Percentiles rank a stretch among this genome's conserved stretches.
These are phyloP conservation scores for Melanotaenia parkinsoni DNA, from an alignment of 2,797 vertebrate genomes.

Conservation along the genomic window DNA sequence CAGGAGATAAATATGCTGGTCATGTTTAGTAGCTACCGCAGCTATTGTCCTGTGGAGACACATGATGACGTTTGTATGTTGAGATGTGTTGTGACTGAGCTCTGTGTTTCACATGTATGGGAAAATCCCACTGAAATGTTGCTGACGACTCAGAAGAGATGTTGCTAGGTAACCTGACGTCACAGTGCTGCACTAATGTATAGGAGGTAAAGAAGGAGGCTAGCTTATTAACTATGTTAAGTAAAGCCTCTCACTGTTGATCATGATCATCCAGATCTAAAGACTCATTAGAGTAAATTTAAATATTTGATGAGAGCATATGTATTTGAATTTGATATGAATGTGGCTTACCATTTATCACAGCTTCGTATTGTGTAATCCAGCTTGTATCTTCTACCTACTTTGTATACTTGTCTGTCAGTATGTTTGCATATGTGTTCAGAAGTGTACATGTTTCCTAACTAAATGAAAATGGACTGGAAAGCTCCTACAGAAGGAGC, in stretches of 20 bases:
- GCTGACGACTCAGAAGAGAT: slow-evolving; percentile 80
- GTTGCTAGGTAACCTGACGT: slow-evolving; percentile 87
- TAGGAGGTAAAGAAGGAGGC: slow-evolving; percentile 61
- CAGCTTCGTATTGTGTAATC: neutral
- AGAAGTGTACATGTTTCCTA: neutral
- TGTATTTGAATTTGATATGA: neutral
- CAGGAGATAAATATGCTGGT: slow-evolving; percentile 7
- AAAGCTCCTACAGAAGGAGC: neutral
- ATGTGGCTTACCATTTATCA: neutral
- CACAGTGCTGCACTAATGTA: slow-evolving; percentile 77
- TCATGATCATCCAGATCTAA: neutral
- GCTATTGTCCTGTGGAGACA: slow-evolving; percentile 1
- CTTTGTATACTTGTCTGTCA: neutral
- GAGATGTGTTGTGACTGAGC: slow-evolving; percentile 49
- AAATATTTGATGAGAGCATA: slow-evolving; percentile 1
- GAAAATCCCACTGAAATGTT: slow-evolving; percentile 84
- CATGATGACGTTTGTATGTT: slow-evolving; percentile 29
- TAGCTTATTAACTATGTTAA: slow-evolving; percentile 62
- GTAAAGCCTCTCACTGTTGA: slow-evolving; percentile 26
- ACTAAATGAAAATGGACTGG: neutral
- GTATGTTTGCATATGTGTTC: slow-evolving; percentile 30
- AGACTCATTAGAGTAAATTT: neutral
- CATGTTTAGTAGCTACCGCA: slow-evolving; percentile 3
- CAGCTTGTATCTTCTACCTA: neutral
- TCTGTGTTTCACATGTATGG: slow-evolving; percentile 72